Percentiles rank a stretch among this genome's conserved stretches.
Conservation (phyloP, 2,113 vertebrate genomes). For the Lagopus leucura region DNA sequence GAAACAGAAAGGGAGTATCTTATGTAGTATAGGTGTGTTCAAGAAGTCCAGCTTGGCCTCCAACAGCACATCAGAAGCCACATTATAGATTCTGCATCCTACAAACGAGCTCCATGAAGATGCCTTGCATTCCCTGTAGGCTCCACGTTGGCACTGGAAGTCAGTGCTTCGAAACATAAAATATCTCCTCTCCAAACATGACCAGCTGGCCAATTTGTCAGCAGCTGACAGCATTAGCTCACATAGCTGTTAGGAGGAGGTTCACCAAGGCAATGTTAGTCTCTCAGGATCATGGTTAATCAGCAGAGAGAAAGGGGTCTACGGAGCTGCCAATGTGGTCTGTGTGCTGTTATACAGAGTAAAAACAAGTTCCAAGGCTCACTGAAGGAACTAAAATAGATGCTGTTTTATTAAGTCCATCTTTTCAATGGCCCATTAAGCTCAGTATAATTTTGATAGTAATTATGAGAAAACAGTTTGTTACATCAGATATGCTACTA, state of each 20-base stretch:
- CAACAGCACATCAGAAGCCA: not conserved
- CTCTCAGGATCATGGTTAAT: not conserved
- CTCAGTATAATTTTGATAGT: not conserved
- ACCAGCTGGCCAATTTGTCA: not conserved
- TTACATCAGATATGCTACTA: not conserved
- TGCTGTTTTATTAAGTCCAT: not conserved
- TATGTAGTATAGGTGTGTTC: fast-evolving
- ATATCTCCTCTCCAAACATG: not conserved
- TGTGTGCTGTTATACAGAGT: not conserved
- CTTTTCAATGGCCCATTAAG: not conserved
- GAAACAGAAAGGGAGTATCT: not conserved
- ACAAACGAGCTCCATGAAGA: not conserved
- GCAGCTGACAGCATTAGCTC: not conserved
- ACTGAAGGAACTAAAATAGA: not conserved
- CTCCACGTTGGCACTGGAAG: not conserved
- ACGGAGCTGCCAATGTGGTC: not conserved
- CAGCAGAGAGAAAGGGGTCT: not conserved
- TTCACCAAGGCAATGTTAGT: not conserved
- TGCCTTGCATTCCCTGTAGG: not conserved
- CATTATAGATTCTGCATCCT: not conserved
- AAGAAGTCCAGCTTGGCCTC: not conserved
- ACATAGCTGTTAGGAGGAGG: constrained; percentile 4
- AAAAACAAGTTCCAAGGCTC: not conserved
- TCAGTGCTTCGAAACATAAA: not conserved
- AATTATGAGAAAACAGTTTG: not conserved